These are phyloP conservation scores for Notamacropus eugenii DNA, from an alignment of 2,797 vertebrate species.

Conservation along the genomic window DNA sequence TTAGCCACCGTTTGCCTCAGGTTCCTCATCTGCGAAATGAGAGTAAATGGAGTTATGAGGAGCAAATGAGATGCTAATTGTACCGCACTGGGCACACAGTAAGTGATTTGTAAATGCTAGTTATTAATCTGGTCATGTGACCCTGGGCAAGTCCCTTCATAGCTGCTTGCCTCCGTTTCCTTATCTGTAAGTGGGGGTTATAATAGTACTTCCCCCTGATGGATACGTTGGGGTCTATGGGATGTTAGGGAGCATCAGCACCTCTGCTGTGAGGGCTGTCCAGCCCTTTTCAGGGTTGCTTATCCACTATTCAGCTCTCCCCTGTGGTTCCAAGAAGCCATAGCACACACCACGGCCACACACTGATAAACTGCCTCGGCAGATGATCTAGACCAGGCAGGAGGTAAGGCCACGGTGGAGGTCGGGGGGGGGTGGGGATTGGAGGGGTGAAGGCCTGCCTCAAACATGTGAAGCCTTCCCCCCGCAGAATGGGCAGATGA, in stretches of 20 bases:
- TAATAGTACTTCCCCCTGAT: not conserved
- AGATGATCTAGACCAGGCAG: too few relatives aligned
- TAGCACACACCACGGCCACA: not conserved
- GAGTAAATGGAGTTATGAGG: not conserved
- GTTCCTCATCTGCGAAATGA: not conserved
- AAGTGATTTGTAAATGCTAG: too few relatives aligned
- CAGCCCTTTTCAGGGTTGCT: too few relatives aligned
- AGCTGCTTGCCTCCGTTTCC: not conserved
- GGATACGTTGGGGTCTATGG: not conserved
- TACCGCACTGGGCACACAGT: too few relatives aligned
- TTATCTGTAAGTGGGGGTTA: not conserved
- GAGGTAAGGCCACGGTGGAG: too few relatives aligned
- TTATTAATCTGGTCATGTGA: too few relatives aligned
- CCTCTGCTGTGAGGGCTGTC: not conserved
- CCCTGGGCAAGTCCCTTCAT: not conserved
- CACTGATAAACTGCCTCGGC: accelerated
- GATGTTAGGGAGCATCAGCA: not conserved
- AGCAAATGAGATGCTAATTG: not conserved
- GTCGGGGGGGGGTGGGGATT: too few relatives aligned
- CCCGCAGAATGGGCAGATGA: not conserved
- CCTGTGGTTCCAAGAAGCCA: not conserved
- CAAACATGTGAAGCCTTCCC: not conserved
- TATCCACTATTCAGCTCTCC: too few relatives aligned
- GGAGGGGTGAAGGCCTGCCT: too few relatives aligned
- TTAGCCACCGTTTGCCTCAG: not conserved